Conservation (phyloP, 2,888 invertebrate species). For the Patella depressa region DNA sequence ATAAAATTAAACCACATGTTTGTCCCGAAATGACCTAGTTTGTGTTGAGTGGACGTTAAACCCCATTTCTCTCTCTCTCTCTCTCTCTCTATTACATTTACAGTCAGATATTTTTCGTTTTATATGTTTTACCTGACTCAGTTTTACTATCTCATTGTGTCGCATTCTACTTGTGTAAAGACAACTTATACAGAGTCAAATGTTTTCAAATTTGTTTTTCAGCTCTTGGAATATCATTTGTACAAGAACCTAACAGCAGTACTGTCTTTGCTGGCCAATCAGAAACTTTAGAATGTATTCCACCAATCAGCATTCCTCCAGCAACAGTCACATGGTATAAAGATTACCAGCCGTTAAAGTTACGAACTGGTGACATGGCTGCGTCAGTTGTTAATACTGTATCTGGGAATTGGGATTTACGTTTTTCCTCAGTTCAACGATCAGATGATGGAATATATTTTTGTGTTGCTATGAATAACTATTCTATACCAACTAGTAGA, state of each 20-base stretch:
- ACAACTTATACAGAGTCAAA: neutral
- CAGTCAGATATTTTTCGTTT: neutral
- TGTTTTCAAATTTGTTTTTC: constrained; percentile 17
- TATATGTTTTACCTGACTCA: neutral
- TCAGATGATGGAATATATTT: constrained; percentile 61
- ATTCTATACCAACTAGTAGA: constrained; percentile 51
- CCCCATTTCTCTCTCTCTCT: too few relatives aligned
- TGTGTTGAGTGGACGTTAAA: too few relatives aligned
- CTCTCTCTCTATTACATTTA: too few relatives aligned
- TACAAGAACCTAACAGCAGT: constrained; percentile 46
- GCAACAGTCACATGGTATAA: constrained; percentile 68
- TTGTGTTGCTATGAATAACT: constrained; percentile 61
- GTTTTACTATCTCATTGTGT: neutral
- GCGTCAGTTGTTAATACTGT: constrained; percentile 36
- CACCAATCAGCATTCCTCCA: constrained; percentile 65
- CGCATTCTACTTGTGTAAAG: neutral
- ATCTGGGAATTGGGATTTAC: constrained; percentile 48
- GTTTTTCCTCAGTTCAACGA: constrained; percentile 54
- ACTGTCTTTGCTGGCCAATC: constrained; percentile 54
- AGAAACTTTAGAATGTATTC: constrained; percentile 62
- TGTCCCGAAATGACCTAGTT: too few relatives aligned
- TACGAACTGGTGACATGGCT: constrained; percentile 38
- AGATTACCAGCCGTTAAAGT: constrained; percentile 46
- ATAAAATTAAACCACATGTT: too few relatives aligned
- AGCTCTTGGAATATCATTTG: constrained; percentile 57